phyloP scores from a whole-genome alignment of 2,797 vertebrate species.

The Urophycis tenuis region DNA sequence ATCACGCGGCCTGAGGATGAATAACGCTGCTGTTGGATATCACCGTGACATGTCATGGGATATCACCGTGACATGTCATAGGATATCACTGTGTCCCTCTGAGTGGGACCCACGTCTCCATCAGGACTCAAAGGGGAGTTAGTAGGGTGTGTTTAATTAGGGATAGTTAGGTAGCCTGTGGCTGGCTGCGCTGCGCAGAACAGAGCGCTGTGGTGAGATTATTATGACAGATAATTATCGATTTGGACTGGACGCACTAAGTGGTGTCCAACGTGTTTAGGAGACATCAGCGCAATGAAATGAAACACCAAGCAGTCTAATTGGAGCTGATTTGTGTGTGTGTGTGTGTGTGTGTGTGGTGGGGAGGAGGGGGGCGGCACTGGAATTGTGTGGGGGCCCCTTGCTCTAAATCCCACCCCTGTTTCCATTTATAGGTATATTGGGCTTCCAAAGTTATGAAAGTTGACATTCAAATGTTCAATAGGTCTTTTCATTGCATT shows the following conservation, averaged over 20 bases:
- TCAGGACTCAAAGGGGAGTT: neutral
- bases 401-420: neutral
- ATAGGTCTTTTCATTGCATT: constrained; percentile 17
- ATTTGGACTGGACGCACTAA: constrained; percentile 1
- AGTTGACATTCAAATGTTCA: constrained; percentile 18
- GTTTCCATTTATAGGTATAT: constrained; percentile 27
- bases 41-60: neutral
- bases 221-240: neutral
- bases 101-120: neutral
- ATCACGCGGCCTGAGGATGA: neutral
- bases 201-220: neutral
- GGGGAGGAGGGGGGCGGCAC: neutral
- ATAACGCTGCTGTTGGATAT: neutral
- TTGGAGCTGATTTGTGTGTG: constrained; percentile 41
- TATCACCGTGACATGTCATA: neutral
- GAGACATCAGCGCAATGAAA: constrained; percentile 45
- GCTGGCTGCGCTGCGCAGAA: neutral
- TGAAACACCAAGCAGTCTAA: constrained; percentile 31
- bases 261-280: constrained; percentile 16
- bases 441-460: constrained; percentile 26
- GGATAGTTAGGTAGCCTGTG: neutral
- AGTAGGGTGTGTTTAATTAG: neutral
- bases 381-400: constrained; percentile 40
- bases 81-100: neutral
- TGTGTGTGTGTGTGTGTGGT: too few species aligned